A percentile compares a stretch with the other conserved stretches of the same genome.
Evolutionary conservation across 2,888 invertebrate genomes (phyloP).

Genomic region (Branchinecta sandiegonensis): DNA sequence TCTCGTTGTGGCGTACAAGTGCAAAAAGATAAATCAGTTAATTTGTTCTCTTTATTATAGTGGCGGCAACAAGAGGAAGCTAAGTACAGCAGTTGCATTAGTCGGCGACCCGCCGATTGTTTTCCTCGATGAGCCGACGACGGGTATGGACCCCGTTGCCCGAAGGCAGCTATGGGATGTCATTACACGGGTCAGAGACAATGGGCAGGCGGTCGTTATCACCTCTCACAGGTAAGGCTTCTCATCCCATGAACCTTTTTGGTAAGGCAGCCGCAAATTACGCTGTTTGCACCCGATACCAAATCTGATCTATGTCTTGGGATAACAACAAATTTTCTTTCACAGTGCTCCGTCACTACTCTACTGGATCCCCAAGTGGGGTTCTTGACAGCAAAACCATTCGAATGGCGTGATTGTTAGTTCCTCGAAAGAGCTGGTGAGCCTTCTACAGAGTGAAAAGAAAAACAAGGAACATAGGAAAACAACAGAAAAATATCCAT

Average conservation of each 20-base stretch:
- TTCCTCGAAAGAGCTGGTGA: no score
- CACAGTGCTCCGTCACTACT: no score
- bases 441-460: no score
- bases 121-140: slow-evolving; percentile 50
- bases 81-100: slow-evolving; percentile 54
- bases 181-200: slow-evolving; percentile 49
- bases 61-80: slow-evolving; percentile 57
- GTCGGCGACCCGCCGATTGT: slow-evolving; percentile 52
- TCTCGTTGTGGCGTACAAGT: slow-evolving; percentile 24
- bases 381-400: no score
- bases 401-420: no score
- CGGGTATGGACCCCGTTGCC: slow-evolving; percentile 65
- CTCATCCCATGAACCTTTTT: background rate
- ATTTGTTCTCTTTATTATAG: slow-evolving; percentile 34
- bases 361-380: no score
- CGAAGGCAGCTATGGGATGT: slow-evolving; percentile 66
- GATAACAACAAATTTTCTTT: no score
- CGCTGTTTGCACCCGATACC: no score
- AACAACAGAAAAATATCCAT: no score
- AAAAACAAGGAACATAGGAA: no score
- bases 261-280: no score
- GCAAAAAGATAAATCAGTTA: background rate
- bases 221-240: slow-evolving; percentile 50
- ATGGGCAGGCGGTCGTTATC: slow-evolving; percentile 58
- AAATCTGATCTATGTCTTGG: no score